Evolutionary conservation across 1,140 invertebrate genomes (phyloP).

Genomic region (Nixonia krombeini): DNA sequence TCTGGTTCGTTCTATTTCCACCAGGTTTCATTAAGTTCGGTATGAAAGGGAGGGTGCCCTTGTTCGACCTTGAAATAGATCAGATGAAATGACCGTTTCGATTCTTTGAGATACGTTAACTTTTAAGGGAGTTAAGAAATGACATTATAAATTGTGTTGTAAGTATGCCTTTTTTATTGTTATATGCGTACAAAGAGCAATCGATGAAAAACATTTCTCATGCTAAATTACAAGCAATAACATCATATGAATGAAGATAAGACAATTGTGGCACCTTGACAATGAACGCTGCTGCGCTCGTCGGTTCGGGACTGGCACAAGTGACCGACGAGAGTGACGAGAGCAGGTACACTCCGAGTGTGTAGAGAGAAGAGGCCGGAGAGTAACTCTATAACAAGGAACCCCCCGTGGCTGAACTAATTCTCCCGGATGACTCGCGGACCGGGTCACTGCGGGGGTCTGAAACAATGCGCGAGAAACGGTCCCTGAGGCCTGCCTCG

Average conservation of each 20-base stretch:
- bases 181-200: no score
- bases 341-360: slow-evolving; percentile 25
- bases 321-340: slow-evolving; percentile 25
- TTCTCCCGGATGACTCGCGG: slow-evolving; percentile 69
- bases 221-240: no score
- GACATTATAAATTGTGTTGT: no score
- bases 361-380: slow-evolving; percentile 26
- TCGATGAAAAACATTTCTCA: no score
- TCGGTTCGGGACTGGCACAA: slow-evolving; percentile 1
- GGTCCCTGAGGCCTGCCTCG: slow-evolving; percentile 44
- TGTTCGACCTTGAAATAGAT: no score
- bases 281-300: slow-evolving; percentile 16
- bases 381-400: slow-evolving; percentile 64
- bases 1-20: no score
- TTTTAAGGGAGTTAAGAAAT: no score
- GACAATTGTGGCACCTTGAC: slow-evolving; percentile 25
- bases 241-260: slow-evolving; percentile 17
- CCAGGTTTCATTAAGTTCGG: no score
- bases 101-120: no score
- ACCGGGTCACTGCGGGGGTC: slow-evolving; percentile 63
- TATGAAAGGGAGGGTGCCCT: no score
- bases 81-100: no score
- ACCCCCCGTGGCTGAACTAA: slow-evolving; percentile 69
- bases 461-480: slow-evolving; percentile 69
- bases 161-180: no score